These are phyloP conservation scores for Nomada fucata DNA, from an alignment of 2,888 invertebrate species.

Conservation along the genomic window DNA sequence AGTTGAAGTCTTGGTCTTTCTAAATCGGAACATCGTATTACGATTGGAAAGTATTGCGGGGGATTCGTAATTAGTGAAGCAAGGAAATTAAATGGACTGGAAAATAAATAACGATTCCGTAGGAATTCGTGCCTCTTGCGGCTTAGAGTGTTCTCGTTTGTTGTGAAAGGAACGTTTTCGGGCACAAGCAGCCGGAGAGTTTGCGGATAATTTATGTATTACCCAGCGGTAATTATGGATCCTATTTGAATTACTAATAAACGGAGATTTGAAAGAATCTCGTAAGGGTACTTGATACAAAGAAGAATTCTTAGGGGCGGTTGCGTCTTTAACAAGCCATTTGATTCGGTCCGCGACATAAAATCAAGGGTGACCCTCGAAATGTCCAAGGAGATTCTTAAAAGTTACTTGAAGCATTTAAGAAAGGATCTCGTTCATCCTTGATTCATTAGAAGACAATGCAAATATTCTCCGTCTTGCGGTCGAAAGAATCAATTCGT, in stretches of 20 bases:
- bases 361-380: slow-evolving; percentile 28
- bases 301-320: slow-evolving; percentile 12
- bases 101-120: no score
- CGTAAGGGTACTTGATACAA: slow-evolving; percentile 10
- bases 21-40: no score
- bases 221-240: slow-evolving; percentile 19
- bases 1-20: not conserved
- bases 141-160: no score
- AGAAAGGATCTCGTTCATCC: slow-evolving; percentile 11
- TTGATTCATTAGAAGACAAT: slow-evolving; percentile 24
- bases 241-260: slow-evolving; percentile 41
- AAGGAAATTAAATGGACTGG: no score
- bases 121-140: no score
- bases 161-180: no score
- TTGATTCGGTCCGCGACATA: slow-evolving; percentile 36
- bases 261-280: slow-evolving; percentile 25
- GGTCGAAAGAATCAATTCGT: slow-evolving; percentile 1
- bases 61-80: no score
- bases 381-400: slow-evolving; percentile 37
- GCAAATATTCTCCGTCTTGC: slow-evolving; percentile 14
- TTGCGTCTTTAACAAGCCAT: slow-evolving; percentile 50
- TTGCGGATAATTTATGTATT: slow-evolving; percentile 7
- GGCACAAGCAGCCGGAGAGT: not conserved
- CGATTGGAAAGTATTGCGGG: no score
- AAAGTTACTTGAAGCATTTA: slow-evolving; percentile 19